Evolutionary conservation across 2,888 invertebrate species (phyloP).

Genomic region (Iphiclides podalirius): DNA sequence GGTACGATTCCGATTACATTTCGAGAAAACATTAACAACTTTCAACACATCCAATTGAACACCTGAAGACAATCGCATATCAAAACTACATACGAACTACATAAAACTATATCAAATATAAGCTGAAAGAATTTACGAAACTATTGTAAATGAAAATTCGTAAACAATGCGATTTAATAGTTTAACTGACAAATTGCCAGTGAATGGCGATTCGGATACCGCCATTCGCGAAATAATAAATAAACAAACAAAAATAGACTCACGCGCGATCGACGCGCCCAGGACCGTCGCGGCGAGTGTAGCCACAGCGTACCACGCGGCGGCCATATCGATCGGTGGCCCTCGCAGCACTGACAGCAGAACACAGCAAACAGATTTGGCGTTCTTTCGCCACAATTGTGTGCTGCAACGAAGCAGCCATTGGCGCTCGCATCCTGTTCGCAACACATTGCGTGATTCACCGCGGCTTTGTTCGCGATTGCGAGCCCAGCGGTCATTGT

Average conservation of each 20-base stretch:
- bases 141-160: no score
- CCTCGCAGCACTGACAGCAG: constrained; percentile 57
- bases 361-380: constrained; percentile 43
- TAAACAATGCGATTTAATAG: no score
- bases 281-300: constrained; percentile 63
- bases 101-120: no score
- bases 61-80: no score
- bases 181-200: no score
- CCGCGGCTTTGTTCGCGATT: constrained; percentile 6
- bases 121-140: no score
- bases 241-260: constrained; percentile 38
- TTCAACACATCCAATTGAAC: no score
- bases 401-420: constrained; percentile 43
- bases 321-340: constrained; percentile 64
- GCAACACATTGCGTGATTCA: constrained; percentile 25
- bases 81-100: no score
- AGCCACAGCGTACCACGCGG: constrained; percentile 59
- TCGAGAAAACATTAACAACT: no score
- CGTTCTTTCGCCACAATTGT: constrained; percentile 61
- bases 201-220: no score
- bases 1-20: no score
- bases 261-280: constrained; percentile 68
- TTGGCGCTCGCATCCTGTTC: constrained; percentile 29
- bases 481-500: constrained; percentile 1
- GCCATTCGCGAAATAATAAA: neutral